These are phyloP conservation scores for Nymphalis polychloros DNA, from an alignment of 2,888 invertebrate genomes.

Conservation along the genomic window DNA sequence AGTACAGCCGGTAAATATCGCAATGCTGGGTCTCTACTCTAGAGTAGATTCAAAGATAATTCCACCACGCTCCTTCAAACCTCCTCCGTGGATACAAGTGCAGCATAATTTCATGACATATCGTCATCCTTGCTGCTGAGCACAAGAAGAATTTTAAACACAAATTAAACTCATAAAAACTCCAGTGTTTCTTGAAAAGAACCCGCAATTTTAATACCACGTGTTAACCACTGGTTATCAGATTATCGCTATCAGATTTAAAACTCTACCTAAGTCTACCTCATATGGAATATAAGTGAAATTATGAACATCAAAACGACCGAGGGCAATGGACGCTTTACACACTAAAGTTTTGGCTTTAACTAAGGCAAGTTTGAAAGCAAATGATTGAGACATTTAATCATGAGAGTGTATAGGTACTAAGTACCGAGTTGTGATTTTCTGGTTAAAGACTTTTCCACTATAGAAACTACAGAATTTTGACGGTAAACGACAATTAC, in stretches of 20 bases:
- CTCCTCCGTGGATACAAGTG: no score
- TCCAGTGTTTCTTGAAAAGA: no score
- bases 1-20: no score
- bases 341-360: slow-evolving; percentile 36
- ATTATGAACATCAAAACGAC: slow-evolving; percentile 33
- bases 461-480: neutral
- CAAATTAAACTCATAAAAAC: no score
- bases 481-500: no score
- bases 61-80: no score
- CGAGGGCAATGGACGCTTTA: slow-evolving; percentile 34
- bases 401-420: slow-evolving; percentile 17
- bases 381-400: slow-evolving; percentile 35
- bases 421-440: neutral
- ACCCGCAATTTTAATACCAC: neutral
- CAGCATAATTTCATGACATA: no score
- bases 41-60: no score
- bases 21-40: no score
- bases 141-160: no score
- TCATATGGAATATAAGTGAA: slow-evolving; percentile 31
- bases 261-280: slow-evolving; percentile 29
- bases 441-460: neutral
- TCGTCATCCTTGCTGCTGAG: no score
- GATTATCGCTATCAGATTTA: slow-evolving; percentile 23
- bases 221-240: slow-evolving; percentile 1
- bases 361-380: slow-evolving; percentile 34